Conservation (phyloP, 2,113 vertebrate species). For the Carassius auratus region DNA sequence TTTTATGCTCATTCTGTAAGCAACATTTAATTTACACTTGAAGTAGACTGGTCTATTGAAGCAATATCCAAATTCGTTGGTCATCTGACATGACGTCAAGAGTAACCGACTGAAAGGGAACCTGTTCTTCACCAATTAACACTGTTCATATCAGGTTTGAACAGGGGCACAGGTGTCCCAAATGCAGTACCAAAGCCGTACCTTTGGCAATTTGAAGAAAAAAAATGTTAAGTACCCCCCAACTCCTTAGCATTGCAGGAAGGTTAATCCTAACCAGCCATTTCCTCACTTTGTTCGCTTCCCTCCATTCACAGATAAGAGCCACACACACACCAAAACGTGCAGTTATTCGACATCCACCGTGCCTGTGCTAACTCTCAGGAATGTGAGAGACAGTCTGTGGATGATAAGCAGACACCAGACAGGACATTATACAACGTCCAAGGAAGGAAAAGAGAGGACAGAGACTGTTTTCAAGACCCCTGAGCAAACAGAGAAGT, state of each 20-base stretch:
- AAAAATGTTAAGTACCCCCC: not conserved
- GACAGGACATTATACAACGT: not conserved
- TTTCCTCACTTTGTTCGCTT: constrained; percentile 45
- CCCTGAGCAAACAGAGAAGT: constrained; percentile 32
- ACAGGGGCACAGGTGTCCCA: not conserved
- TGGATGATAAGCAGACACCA: constrained; percentile 21
- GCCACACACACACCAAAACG: constrained; percentile 6
- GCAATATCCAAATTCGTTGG: too few relatives aligned
- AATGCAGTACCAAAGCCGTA: not conserved
- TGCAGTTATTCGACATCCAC: constrained; percentile 31
- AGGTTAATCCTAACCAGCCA: constrained; percentile 31
- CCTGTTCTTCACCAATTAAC: not conserved
- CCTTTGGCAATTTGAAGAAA: not conserved
- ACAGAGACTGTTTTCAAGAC: constrained; percentile 15
- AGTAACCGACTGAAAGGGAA: too few relatives aligned
- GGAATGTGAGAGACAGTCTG: constrained; percentile 22
- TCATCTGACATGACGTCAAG: too few relatives aligned
- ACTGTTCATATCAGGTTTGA: not conserved
- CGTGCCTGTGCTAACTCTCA: not conserved
- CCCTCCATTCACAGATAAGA: constrained; percentile 31
- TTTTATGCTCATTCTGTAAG: too few relatives aligned
- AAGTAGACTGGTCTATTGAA: too few relatives aligned
- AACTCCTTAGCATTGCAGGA: not conserved
- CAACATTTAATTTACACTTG: too few relatives aligned
- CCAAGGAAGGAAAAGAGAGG: constrained; percentile 2